Conservation (phyloP, 2,888 invertebrate species). For the Merodon equestris region DNA sequence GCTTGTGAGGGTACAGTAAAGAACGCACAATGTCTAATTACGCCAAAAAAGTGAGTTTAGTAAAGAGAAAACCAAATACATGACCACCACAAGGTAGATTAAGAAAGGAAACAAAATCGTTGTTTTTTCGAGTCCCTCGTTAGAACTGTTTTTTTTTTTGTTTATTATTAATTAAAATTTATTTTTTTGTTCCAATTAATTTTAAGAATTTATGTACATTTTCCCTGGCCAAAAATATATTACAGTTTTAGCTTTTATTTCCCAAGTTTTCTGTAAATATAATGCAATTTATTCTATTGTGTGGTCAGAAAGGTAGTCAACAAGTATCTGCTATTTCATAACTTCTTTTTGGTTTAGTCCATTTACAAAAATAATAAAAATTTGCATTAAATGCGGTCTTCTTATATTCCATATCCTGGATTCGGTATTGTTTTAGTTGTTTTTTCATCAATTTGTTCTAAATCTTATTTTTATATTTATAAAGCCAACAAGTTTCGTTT, state of each 20-base stretch:
- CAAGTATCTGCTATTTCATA: slow-evolving; percentile 13
- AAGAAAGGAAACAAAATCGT: too few species aligned
- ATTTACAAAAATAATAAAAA: slow-evolving; percentile 56
- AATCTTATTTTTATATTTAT: not conserved
- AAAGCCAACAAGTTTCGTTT: slow-evolving; percentile 16
- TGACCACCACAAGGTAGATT: too few species aligned
- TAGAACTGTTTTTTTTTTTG: slow-evolving; percentile 45
- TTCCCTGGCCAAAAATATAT: slow-evolving; percentile 41
- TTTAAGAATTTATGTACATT: slow-evolving; percentile 37
- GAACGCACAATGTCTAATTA: too few species aligned
- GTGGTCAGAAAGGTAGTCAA: too few species aligned
- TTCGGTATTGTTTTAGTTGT: slow-evolving; percentile 17
- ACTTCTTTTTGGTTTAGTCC: too few species aligned
- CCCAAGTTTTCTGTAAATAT: not conserved
- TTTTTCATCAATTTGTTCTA: slow-evolving; percentile 18
- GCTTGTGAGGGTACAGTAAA: too few species aligned
- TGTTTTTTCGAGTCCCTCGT: slow-evolving; percentile 54
- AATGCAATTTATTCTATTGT: too few species aligned
- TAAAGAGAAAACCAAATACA: too few species aligned
- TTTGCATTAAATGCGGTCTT: slow-evolving; percentile 55
- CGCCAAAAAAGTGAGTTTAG: too few species aligned
- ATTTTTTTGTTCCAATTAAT: slow-evolving; percentile 36
- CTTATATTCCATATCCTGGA: not conserved
- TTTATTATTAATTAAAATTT: slow-evolving; percentile 24
- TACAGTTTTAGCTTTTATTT: slow-evolving; percentile 19